Evolutionary conservation across 2,113 vertebrate genomes (phyloP).

Genomic region (Sula dactylatra): DNA sequence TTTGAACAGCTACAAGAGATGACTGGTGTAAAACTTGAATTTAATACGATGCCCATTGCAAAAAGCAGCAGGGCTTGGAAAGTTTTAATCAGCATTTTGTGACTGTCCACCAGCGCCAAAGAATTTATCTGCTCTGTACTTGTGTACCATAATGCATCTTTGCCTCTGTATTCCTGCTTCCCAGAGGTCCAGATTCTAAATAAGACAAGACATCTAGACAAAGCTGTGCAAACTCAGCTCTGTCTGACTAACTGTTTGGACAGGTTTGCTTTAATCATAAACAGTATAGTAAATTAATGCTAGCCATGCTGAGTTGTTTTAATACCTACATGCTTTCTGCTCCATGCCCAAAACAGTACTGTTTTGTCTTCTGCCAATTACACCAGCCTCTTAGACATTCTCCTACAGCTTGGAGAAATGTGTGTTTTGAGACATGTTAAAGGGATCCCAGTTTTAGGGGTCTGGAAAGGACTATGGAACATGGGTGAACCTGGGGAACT

Average conservation of each 20-base stretch:
- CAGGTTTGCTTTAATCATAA: constrained; percentile 31
- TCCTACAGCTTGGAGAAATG: not conserved
- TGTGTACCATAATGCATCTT: not conserved
- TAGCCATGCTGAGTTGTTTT: not conserved
- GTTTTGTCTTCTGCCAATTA: not conserved
- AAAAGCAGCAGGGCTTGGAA: not conserved
- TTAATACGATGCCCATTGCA: not conserved
- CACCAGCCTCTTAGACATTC: not conserved
- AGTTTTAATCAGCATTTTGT: not conserved
- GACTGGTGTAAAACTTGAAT: not conserved
- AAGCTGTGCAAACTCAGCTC: constrained; percentile 4
- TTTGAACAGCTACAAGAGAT: not conserved
- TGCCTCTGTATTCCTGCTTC: not conserved
- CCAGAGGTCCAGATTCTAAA: not conserved
- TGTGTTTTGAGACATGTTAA: not conserved
- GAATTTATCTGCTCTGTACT: not conserved
- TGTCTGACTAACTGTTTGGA: constrained; percentile 2
- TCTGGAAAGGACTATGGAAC: not conserved
- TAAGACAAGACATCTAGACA: not conserved
- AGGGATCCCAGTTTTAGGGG: not conserved
- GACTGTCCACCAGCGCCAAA: fast-evolving
- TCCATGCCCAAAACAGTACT: not conserved
- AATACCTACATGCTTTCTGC: not conserved
- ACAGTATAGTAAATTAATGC: not conserved
- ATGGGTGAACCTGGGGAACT: not conserved